Conservation (phyloP, 2,797 vertebrate species). For the Brachyalestes nurse region DNA sequence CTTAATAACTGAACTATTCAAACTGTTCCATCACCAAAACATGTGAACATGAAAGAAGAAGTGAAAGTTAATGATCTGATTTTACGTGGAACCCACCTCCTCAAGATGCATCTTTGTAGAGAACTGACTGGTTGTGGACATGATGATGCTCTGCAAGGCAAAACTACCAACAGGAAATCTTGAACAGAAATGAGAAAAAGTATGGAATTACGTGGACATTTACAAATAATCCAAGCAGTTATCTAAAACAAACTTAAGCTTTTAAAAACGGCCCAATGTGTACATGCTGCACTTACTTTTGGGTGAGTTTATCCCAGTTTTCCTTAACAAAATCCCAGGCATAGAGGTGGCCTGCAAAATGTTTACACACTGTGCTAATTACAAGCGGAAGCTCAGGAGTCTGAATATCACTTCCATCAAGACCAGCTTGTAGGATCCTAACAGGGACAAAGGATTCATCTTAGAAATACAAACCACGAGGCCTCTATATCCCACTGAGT, state of each 20-base stretch:
- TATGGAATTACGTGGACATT: not conserved
- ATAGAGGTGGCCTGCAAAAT: constrained; percentile 85
- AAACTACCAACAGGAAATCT: constrained; percentile 92
- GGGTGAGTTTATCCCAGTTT: constrained; percentile 89
- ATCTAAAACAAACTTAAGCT: not conserved
- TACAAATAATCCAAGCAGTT: not conserved
- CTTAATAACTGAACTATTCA: not conserved
- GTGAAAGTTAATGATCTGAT: not conserved
- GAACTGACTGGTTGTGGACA: constrained; percentile 85
- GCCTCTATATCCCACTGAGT: not conserved
- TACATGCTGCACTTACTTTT: constrained; percentile 81
- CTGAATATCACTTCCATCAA: constrained; percentile 81
- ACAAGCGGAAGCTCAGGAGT: constrained; percentile 87
- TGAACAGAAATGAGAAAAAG: not conserved
- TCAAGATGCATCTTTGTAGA: constrained; percentile 85
- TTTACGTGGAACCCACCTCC: constrained; percentile 75
- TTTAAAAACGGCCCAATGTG: not conserved
- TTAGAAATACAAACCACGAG: not conserved
- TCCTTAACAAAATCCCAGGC: constrained; percentile 96
- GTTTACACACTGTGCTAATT: constrained; percentile 77
- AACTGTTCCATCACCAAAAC: not conserved
- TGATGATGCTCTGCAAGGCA: constrained; percentile 86
- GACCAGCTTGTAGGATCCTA: constrained; percentile 85
- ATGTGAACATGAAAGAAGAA: not conserved
- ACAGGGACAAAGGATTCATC: constrained; percentile 14